Conservation (phyloP, 2,113 vertebrate genomes). For the Phainopepla nitens region DNA sequence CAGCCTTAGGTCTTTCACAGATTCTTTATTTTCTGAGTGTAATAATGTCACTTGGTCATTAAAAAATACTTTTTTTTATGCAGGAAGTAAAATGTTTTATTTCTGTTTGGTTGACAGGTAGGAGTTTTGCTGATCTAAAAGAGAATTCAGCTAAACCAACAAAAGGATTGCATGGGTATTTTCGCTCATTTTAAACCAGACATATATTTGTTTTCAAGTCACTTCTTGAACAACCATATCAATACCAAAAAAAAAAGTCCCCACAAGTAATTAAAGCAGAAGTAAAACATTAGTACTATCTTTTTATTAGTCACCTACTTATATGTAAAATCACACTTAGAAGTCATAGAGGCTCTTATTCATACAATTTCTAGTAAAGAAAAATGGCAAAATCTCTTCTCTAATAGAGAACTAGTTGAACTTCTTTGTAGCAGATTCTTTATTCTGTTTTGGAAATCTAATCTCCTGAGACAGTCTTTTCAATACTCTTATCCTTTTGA, state of each 20-base stretch:
- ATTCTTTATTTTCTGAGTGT: neutral
- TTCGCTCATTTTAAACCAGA: neutral
- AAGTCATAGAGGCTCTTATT: neutral
- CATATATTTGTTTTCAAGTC: neutral
- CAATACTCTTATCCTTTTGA: neutral
- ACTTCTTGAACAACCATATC: neutral
- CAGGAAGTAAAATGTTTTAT: neutral
- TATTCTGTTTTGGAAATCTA: neutral
- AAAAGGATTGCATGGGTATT: neutral
- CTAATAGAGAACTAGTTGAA: neutral
- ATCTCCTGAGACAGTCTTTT: neutral
- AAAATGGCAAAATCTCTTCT: neutral
- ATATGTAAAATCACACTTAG: neutral
- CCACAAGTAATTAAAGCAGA: neutral
- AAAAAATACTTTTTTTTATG: neutral
- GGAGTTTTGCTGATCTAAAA: neutral
- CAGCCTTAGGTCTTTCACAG: neutral
- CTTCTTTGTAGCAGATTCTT: neutral
- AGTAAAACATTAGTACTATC: neutral
- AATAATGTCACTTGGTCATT: neutral
- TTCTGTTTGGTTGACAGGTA: neutral
- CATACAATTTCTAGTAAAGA: neutral
- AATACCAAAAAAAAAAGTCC: neutral
- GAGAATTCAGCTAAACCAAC: neutral
- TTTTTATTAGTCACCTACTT: neutral